Evolutionary conservation across 2,113 vertebrate species (phyloP).

Genomic region (Archilochus colubris): DNA sequence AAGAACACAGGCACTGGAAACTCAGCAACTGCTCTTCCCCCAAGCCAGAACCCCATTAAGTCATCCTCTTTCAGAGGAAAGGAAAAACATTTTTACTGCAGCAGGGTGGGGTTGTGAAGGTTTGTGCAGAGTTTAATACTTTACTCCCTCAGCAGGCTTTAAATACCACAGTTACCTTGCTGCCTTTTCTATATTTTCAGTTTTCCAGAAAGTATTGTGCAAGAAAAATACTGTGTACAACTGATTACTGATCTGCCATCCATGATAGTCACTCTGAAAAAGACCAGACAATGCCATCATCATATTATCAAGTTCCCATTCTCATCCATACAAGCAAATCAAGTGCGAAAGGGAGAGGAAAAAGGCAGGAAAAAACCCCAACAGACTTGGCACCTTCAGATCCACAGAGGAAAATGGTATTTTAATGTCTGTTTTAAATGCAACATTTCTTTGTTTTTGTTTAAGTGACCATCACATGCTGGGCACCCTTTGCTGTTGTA

Average conservation of each 20-base stretch:
- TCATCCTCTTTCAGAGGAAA: not conserved
- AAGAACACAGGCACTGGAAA: not conserved
- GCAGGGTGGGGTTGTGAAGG: constrained; percentile 20
- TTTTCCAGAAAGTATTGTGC: not conserved
- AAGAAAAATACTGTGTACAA: not conserved
- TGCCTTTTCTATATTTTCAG: not conserved
- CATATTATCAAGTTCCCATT: not conserved
- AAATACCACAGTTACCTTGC: not conserved
- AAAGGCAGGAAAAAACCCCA: not conserved
- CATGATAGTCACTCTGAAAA: not conserved
- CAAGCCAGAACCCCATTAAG: constrained; percentile 8
- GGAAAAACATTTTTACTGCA: constrained; percentile 40
- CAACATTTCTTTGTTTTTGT: not conserved
- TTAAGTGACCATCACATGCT: not conserved
- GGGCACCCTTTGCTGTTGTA: not conserved
- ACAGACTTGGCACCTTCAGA: not conserved
- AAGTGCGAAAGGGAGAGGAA: not conserved
- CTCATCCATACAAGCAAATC: not conserved
- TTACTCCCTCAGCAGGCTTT: not conserved
- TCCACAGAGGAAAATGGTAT: not conserved
- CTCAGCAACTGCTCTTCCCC: not conserved
- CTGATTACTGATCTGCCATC: not conserved
- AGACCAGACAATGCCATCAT: not conserved
- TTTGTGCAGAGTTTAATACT: not conserved
- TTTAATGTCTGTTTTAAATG: not conserved